Percentiles rank a stretch among this genome's conserved stretches.
phyloP scores from a whole-genome alignment of 2,797 vertebrate species.

The Pipistrellus pygmaeus region DNA sequence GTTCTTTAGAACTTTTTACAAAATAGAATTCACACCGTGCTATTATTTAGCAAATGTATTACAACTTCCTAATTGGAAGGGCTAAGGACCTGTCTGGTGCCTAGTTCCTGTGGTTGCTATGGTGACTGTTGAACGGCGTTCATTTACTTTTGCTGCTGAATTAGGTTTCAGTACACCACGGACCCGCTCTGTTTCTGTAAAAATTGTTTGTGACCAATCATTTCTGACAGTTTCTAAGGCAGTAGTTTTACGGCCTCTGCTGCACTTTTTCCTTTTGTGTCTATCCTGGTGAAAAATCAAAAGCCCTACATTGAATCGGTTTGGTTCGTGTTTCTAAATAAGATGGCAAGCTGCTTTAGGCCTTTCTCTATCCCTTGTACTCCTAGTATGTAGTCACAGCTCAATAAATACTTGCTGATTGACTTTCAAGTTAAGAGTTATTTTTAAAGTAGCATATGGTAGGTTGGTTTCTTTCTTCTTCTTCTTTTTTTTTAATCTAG shows the following conservation, averaged over 20 bases:
- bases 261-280: not conserved
- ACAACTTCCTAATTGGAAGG: not conserved
- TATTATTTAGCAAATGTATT: not conserved
- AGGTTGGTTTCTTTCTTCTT: not conserved
- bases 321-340: conserved; percentile 15
- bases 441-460: conserved; percentile 58
- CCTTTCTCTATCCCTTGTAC: not conserved
- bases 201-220: not conserved
- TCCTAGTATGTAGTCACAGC: not conserved
- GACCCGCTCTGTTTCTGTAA: not conserved
- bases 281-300: not conserved
- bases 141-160: not conserved
- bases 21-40: conserved; percentile 21
- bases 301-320: conserved; percentile 7
- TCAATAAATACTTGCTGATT: not conserved
- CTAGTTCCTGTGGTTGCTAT: not conserved
- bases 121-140: not conserved
- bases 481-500: not conserved
- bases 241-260: not conserved
- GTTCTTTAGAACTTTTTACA: conserved; percentile 39
- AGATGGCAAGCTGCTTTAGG: not conserved
- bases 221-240: conserved; percentile 24
- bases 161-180: not conserved
- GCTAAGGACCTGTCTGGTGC: not conserved
- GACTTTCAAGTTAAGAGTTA: conserved; percentile 25